Percentiles rank a stretch among this genome's conserved stretches.
Conservation (phyloP, 1,140 invertebrate genomes). For the Aphaenogaster floridana region DNA sequence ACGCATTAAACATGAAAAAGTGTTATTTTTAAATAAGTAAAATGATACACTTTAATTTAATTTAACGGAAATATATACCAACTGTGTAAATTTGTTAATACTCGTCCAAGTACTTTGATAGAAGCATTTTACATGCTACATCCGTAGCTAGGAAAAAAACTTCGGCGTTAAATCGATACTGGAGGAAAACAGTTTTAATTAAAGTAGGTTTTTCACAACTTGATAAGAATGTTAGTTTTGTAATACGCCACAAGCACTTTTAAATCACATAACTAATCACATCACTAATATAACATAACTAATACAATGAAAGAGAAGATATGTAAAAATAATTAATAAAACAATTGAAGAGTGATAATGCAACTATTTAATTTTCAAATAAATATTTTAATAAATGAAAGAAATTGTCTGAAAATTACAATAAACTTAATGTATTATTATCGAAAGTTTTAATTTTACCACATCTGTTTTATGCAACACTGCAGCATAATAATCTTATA, state of each 20-base stretch:
- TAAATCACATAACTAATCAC: neutral
- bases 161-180: conserved; percentile 42
- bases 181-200: conserved; percentile 53
- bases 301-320: neutral
- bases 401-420: neutral
- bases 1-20: neutral
- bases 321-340: neutral
- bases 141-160: neutral
- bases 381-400: neutral
- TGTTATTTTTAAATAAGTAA: neutral
- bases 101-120: conserved; percentile 16
- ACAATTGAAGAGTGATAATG: neutral
- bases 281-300: neutral
- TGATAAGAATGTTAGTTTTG: conserved; percentile 19
- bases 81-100: conserved; percentile 11
- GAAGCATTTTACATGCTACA: conserved; percentile 34
- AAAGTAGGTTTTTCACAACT: conserved; percentile 45
- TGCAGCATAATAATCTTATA: neutral
- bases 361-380: neutral
- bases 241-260: conserved; percentile 1
- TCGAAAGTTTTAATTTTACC: neutral
- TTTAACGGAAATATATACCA: conserved; percentile 9
- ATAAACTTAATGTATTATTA: neutral
- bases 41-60: conserved; percentile 31
- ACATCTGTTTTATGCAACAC: neutral